Evolutionary conservation across 2,888 invertebrate species (phyloP).

Genomic region (Sinopyrophorus schimmeli): DNA sequence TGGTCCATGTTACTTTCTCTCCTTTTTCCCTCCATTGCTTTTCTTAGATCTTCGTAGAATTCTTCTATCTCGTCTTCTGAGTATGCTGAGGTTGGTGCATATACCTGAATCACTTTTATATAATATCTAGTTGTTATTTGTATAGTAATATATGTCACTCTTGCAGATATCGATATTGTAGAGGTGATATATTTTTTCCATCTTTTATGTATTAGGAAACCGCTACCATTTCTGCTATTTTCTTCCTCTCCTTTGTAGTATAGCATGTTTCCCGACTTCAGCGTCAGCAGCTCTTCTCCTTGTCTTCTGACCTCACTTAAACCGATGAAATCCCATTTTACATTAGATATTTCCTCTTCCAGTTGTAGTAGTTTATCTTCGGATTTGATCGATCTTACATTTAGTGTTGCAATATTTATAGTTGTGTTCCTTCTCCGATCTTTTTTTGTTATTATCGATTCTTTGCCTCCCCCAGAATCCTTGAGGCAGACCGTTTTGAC

Average conservation of each 20-base stretch:
- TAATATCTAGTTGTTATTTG: too few species aligned
- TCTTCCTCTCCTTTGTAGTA: neutral
- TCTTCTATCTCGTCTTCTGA: too few species aligned
- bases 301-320: neutral
- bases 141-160: slow-evolving; percentile 5
- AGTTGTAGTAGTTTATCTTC: slow-evolving; percentile 1
- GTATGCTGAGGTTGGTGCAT: neutral
- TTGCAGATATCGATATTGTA: neutral
- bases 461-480: too few species aligned
- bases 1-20: too few species aligned
- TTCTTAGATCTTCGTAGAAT: too few species aligned
- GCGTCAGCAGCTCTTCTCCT: slow-evolving; percentile 2
- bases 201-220: neutral
- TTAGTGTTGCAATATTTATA: slow-evolving; percentile 1
- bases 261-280: neutral
- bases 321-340: slow-evolving; percentile 4
- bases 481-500: too few species aligned
- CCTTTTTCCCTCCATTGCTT: too few species aligned
- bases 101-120: too few species aligned
- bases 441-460: too few species aligned
- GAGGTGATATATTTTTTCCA: slow-evolving; percentile 5
- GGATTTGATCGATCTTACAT: neutral
- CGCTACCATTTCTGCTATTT: neutral
- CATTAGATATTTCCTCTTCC: slow-evolving; percentile 1
- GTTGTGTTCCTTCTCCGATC: neutral